Percentiles rank a stretch among this genome's conserved stretches.
Evolutionary conservation across 2,888 invertebrate species (phyloP).

Genomic region (Calliphora vomitoria): DNA sequence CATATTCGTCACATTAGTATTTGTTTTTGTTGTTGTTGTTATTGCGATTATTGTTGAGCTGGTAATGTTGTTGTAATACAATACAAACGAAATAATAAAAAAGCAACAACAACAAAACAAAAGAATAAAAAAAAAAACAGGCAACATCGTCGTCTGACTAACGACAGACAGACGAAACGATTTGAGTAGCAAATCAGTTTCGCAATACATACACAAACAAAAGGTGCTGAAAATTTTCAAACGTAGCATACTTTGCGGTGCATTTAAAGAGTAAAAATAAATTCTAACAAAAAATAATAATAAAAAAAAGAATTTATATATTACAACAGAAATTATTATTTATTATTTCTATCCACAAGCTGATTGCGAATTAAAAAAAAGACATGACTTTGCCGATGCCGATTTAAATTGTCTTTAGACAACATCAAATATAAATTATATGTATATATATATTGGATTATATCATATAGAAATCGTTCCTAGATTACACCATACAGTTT

Average conservation of each 20-base stretch:
- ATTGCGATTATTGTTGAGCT: constrained; percentile 53
- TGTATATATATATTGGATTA: constrained; percentile 37
- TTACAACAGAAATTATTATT: constrained; percentile 24
- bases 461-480: constrained; percentile 54
- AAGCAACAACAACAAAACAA: constrained; percentile 8
- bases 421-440: not conserved
- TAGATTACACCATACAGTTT: constrained; percentile 37
- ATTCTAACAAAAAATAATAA: not conserved
- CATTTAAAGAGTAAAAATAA: constrained; percentile 40
- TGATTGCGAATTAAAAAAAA: not conserved
- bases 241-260: constrained; percentile 75
- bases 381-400: not conserved
- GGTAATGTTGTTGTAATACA: constrained; percentile 55
- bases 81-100: constrained; percentile 49
- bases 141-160: constrained; percentile 68
- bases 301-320: not conserved
- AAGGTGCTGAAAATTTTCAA: constrained; percentile 78
- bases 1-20: not conserved
- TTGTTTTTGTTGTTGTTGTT: constrained; percentile 32
- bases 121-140: constrained; percentile 44
- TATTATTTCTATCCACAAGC: not conserved
- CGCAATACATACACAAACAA: constrained; percentile 84
- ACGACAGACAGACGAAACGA: constrained; percentile 71
- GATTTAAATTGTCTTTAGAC: not conserved
- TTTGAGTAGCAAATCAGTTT: constrained; percentile 81